A percentile compares a stretch with the other conserved stretches of the same genome.
Evolutionary conservation across 2,888 invertebrate species (phyloP).

Genomic region (Cremastinae sp.): DNA sequence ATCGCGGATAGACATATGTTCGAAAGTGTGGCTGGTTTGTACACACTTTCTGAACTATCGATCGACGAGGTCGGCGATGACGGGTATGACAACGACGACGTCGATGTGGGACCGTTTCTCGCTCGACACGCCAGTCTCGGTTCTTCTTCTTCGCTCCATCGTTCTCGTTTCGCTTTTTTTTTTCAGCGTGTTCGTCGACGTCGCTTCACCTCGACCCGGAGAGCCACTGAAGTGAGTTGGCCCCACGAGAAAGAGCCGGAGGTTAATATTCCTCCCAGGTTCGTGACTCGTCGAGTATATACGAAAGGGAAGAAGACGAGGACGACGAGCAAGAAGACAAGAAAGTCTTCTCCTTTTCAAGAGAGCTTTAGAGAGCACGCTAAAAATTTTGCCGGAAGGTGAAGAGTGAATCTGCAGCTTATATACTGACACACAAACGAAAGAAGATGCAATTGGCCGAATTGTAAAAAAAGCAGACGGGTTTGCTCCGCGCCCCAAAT

Average conservation of each 20-base stretch:
- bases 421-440: conserved; percentile 41
- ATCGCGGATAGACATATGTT: too few relatives aligned
- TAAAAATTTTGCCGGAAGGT: conserved; percentile 38
- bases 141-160: conserved; percentile 1
- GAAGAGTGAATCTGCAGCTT: conserved; percentile 32
- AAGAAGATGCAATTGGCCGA: conserved; percentile 34
- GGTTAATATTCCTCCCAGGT: conserved; percentile 65
- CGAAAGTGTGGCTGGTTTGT: conserved; percentile 43
- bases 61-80: conserved; percentile 51
- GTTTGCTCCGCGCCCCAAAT: not conserved
- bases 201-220: conserved; percentile 57
- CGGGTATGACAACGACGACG: conserved; percentile 35
- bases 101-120: conserved; percentile 46
- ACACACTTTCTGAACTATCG: conserved; percentile 58
- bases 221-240: conserved; percentile 60
- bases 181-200: conserved; percentile 45
- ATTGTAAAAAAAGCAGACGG: not conserved
- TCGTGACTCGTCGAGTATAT: conserved; percentile 60
- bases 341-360: conserved; percentile 21
- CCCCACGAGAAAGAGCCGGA: conserved; percentile 59
- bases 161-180: conserved; percentile 31
- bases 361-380: conserved; percentile 46
- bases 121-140: conserved; percentile 51
- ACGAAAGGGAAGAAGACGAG: not conserved
- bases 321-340: conserved; percentile 28